Percentiles rank a stretch among this genome's conserved stretches.
Conservation (phyloP, 1,140 invertebrate species). For the Drosophila littoralis region DNA sequence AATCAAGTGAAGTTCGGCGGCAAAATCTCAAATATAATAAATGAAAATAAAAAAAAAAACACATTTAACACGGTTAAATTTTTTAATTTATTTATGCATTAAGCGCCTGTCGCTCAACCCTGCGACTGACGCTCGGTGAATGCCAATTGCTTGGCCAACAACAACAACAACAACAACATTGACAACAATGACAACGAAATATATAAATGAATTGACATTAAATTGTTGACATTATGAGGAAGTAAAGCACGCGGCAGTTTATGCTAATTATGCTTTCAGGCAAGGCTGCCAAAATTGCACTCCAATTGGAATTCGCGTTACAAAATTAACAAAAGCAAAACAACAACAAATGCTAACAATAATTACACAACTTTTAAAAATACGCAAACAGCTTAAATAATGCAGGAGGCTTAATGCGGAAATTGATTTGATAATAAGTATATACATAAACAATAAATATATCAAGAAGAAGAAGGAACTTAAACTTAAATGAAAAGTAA, state of each 20-base stretch:
- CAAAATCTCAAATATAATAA: slow-evolving; percentile 14
- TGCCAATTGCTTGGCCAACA: slow-evolving; percentile 49
- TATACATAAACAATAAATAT: no score
- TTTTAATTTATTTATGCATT: slow-evolving; percentile 60
- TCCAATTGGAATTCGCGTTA: slow-evolving; percentile 21
- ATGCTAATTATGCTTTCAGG: slow-evolving; percentile 49
- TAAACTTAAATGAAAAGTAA: no score
- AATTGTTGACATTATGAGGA: slow-evolving; percentile 53
- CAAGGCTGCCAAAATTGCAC: slow-evolving; percentile 35
- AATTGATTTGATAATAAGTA: neutral
- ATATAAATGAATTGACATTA: slow-evolving; percentile 37
- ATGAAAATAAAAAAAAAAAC: slow-evolving; percentile 31
- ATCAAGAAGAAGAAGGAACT: no score
- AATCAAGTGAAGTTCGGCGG: slow-evolving; percentile 52
- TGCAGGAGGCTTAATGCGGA: neutral
- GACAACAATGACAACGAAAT: slow-evolving; percentile 5
- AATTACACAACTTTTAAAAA: neutral
- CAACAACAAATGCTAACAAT: neutral
- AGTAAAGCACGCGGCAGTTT: slow-evolving; percentile 48
- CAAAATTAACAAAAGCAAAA: slow-evolving; percentile 2
- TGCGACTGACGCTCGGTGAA: slow-evolving; percentile 38
- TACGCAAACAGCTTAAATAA: neutral
- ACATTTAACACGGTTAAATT: slow-evolving; percentile 62
- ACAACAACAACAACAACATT: slow-evolving; percentile 7
- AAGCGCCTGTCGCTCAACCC: slow-evolving; percentile 50